A percentile compares a stretch with the other conserved stretches of the same genome.
phyloP scores from a whole-genome alignment of 2,113 vertebrate species.

The Harpagus bidentatus region DNA sequence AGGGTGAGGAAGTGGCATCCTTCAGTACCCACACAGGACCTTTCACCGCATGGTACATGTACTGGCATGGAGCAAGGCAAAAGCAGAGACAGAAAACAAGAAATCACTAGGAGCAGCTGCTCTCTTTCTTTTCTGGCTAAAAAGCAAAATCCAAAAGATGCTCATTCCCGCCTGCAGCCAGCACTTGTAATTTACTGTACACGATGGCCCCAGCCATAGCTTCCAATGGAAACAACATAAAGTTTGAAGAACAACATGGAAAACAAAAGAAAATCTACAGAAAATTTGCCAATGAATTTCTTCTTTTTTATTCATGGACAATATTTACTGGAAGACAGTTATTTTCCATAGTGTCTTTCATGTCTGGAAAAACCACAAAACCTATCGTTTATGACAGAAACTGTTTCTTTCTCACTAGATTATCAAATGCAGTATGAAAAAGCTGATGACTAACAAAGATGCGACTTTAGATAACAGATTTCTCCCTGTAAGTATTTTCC shows the following conservation, averaged over 20 bases:
- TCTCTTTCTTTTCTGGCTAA: slow-evolving; percentile 21
- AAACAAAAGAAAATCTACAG: slow-evolving; percentile 23
- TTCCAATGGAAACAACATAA: slow-evolving; percentile 31
- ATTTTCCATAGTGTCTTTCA: slow-evolving; percentile 18
- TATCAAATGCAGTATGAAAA: neutral
- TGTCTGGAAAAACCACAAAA: slow-evolving; percentile 34
- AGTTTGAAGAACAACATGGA: neutral
- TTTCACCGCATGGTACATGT: neutral
- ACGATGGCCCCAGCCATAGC: neutral
- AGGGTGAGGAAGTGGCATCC: slow-evolving; percentile 46
- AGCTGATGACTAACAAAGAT: slow-evolving; percentile 41
- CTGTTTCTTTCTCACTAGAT: slow-evolving; percentile 5
- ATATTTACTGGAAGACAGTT: slow-evolving; percentile 29
- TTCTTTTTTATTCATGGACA: neutral
- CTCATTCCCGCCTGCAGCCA: neutral
- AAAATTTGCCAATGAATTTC: slow-evolving; percentile 10
- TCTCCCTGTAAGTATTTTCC: neutral
- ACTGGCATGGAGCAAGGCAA: neutral
- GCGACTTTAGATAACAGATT: slow-evolving; percentile 12
- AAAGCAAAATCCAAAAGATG: slow-evolving; percentile 15
- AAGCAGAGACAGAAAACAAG: slow-evolving; percentile 6
- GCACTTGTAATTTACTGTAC: slow-evolving; percentile 36
- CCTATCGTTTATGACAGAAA: neutral
- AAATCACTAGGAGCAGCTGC: slow-evolving; percentile 25
- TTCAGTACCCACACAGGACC: slow-evolving; percentile 10